These are phyloP conservation scores for Caretta caretta DNA, from an alignment of 2,113 vertebrate genomes.

Conservation along the genomic window DNA sequence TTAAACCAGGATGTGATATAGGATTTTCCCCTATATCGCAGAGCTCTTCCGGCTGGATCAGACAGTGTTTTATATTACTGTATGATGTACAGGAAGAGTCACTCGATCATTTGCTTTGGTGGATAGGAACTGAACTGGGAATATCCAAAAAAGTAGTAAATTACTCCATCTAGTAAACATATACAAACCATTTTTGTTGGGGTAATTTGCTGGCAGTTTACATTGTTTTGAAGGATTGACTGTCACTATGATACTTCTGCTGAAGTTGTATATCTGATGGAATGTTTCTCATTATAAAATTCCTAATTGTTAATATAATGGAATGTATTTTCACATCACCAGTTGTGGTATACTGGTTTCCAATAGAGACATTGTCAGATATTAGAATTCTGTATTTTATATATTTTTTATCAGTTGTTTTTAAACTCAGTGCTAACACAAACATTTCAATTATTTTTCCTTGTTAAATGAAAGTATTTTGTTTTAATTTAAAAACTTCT, in stretches of 20 bases:
- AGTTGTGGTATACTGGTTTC: not conserved
- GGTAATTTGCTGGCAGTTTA: not conserved
- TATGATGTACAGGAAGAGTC: not conserved
- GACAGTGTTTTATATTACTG: not conserved
- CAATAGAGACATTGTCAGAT: not conserved
- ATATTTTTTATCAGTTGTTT: accelerated
- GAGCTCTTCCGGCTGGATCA: accelerated
- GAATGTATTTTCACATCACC: not conserved
- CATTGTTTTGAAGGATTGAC: not conserved
- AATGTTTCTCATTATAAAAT: not conserved
- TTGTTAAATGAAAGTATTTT: not conserved
- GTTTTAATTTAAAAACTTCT: not conserved
- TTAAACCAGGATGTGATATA: not conserved
- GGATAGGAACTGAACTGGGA: too few relatives aligned
- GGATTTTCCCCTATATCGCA: not conserved
- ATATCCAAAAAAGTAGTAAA: not conserved
- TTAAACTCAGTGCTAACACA: not conserved
- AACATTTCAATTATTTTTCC: not conserved
- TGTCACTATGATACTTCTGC: not conserved
- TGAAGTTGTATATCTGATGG: not conserved
- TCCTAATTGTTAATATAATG: not conserved
- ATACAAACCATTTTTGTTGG: not conserved
- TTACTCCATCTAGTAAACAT: not conserved
- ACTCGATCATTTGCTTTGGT: not conserved
- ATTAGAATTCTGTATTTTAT: not conserved